Percentiles rank a stretch among this genome's conserved stretches.
Evolutionary conservation across 2,113 vertebrate genomes (phyloP).

Genomic region (Tetrax tetrax): DNA sequence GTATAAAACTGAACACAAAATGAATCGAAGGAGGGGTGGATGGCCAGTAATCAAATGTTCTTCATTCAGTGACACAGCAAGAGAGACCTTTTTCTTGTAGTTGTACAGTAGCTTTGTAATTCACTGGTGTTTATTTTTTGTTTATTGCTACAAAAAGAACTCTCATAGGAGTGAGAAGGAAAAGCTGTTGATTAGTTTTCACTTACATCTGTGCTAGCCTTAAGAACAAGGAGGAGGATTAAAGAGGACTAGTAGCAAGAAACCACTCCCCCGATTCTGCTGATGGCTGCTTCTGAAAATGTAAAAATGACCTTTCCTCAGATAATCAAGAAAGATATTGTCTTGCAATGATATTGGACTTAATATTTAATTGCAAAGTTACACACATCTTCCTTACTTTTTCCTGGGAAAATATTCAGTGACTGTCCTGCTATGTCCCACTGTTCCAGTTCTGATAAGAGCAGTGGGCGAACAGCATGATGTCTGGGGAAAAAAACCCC

Average conservation of each 20-base stretch:
- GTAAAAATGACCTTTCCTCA: background rate
- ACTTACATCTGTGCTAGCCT: background rate
- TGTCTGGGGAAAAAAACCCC: background rate
- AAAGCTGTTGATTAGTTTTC: background rate
- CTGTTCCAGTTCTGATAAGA: background rate
- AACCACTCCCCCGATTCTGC: background rate
- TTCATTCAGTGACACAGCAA: background rate
- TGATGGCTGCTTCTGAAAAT: background rate
- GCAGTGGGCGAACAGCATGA: background rate
- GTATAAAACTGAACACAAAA: background rate
- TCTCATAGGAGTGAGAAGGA: background rate
- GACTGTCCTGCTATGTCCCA: background rate
- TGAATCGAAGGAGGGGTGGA: background rate
- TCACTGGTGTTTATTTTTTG: background rate
- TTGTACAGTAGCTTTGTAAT: background rate
- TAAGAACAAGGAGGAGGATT: background rate
- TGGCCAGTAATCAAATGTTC: background rate
- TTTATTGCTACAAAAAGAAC: background rate
- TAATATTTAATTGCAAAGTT: background rate
- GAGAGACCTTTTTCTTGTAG: background rate
- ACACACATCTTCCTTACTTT: background rate
- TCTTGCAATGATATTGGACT: background rate
- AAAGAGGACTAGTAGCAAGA: background rate
- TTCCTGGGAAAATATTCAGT: background rate
- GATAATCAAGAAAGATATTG: background rate